A percentile compares a stretch with the other conserved stretches of the same genome.
Conservation (phyloP, 2,113 vertebrate genomes). For the Pomatorhinus ruficollis region DNA sequence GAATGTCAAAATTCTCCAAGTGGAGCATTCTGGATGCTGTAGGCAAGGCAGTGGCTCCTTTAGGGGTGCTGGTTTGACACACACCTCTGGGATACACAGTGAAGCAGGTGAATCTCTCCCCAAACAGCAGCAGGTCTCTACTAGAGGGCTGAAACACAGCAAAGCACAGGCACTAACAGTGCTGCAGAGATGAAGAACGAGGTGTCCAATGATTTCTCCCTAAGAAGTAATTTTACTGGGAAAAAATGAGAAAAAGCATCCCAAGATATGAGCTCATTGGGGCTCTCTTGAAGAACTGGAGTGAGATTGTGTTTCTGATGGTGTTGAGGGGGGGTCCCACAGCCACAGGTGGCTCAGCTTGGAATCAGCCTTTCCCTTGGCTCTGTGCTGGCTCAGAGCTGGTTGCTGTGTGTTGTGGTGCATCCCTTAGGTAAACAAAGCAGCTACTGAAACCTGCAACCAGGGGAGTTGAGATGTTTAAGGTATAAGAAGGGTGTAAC, state of each 20-base stretch:
- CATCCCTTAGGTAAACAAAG: background rate
- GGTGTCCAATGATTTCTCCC: background rate
- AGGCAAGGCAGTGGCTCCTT: background rate
- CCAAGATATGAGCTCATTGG: background rate
- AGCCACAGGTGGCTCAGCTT: background rate
- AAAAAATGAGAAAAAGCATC: background rate
- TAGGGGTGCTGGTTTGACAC: background rate
- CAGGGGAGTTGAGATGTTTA: background rate
- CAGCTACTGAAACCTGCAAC: background rate
- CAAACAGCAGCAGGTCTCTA: accelerated
- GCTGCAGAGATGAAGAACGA: background rate
- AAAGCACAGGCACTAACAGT: background rate
- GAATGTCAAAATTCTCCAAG: background rate
- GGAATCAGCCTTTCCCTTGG: background rate
- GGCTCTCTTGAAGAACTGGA: background rate
- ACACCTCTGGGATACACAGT: accelerated
- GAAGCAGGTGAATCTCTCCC: background rate
- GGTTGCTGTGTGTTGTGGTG: background rate
- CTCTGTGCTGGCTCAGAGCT: background rate
- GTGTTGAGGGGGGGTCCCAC: accelerated
- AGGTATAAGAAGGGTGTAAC: background rate
- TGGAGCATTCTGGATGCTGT: accelerated
- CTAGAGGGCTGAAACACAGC: background rate
- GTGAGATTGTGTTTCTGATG: background rate
- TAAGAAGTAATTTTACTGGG: background rate